phyloP scores from a whole-genome alignment of 2,113 vertebrate genomes.

The Setophaga petechia region DNA sequence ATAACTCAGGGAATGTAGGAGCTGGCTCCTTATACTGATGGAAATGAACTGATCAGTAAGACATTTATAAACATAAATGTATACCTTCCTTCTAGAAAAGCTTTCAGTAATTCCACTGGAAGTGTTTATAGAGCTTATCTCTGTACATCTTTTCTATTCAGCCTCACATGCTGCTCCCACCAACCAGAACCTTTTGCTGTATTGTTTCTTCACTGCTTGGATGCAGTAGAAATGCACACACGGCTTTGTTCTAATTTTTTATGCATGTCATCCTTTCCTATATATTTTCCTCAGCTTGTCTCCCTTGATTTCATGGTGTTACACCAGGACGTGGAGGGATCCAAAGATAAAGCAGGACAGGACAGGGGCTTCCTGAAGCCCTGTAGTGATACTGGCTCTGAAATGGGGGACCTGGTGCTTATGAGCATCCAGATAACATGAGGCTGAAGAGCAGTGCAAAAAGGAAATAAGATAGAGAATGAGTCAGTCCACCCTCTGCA shows the following conservation, averaged over 20 bases:
- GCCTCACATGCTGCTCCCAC: rapidly evolving
- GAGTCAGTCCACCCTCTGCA: background rate
- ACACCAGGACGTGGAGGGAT: background rate
- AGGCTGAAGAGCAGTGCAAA: background rate
- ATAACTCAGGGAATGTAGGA: background rate
- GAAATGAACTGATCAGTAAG: background rate
- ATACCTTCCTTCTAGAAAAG: background rate
- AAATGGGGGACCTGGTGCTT: background rate
- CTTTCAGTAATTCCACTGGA: background rate
- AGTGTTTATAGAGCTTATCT: background rate
- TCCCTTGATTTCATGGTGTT: background rate
- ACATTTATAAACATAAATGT: background rate
- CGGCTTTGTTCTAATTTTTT: background rate
- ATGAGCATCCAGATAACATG: background rate
- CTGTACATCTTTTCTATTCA: background rate
- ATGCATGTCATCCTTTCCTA: background rate
- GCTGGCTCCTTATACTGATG: background rate
- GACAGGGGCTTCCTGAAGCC: background rate
- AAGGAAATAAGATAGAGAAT: background rate
- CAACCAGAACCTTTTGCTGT: background rate
- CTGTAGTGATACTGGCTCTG: background rate
- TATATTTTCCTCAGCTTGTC: background rate
- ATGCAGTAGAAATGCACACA: background rate
- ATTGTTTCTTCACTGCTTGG: background rate
- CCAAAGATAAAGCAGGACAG: background rate